Evolutionary conservation across 2,888 invertebrate genomes (phyloP), one percentile per base, ranked within the genome.

Genomic region (Orchesellides sinensis): DNA sequence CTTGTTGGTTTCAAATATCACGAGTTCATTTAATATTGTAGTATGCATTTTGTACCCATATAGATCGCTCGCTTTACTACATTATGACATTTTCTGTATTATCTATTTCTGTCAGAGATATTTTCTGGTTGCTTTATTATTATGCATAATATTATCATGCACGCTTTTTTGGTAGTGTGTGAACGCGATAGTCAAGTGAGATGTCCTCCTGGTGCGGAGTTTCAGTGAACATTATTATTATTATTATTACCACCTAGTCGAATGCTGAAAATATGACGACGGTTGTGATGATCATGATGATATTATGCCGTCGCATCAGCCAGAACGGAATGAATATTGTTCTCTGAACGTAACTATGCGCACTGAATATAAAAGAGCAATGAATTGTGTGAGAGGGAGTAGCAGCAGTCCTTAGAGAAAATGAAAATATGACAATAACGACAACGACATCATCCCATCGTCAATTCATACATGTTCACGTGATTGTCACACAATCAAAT

Each of bases 401-500:
- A 40, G 40, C 40, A 5, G 32, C 32, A 6, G 1, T 10, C 40
- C 10, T 40, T 40, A 40, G 40, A 40, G 10, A 2, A 40, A 10
- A 40, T 40, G 14, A 40, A 40, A 40, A 40, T n/a, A 40, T 40
- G 2, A 40, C 40, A n/a, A 40, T 40, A 40, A n/a, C 32, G 32
- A 32, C n/a, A n/a, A n/a, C 5, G 40, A 2, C 10, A 40, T 40
- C n/a, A 14, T 40, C 40, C 40, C 10, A 6, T 6, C 32, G 32
- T 10, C 32, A 6, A n/a, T 47, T 47, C 12, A 8, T 35, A 8
- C n/a, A 47, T 10, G 47, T 70, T 54, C 45, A 23, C 52, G 25
- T 68, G 63, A 52, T 74, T 74, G 65, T 74, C 74, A 74, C 54
- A 75, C 63, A 74, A n/a, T n/a, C n/a, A n/a, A n/a, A 74, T 63